Percentiles rank a stretch among this genome's conserved stretches.
Evolutionary conservation across 2,888 invertebrate genomes (phyloP).

Genomic region (Maniola hyperantus): DNA sequence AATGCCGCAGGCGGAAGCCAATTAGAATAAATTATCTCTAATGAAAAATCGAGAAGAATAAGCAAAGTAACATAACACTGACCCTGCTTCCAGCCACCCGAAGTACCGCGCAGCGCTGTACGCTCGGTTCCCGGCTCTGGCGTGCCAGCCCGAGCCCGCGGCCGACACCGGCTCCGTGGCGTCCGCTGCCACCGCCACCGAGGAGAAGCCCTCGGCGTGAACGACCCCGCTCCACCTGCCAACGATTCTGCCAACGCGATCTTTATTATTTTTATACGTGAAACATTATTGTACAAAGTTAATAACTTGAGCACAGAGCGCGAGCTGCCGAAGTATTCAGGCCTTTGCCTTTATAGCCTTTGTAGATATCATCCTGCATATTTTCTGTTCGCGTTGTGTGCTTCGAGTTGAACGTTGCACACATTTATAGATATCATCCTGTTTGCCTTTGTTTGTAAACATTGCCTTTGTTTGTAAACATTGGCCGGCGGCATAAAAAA

Average conservation of each 20-base stretch:
- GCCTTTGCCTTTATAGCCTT: slow-evolving; percentile 37
- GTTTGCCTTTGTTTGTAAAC: slow-evolving; percentile 62
- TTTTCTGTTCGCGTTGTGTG: slow-evolving; percentile 78
- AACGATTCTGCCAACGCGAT: slow-evolving; percentile 70
- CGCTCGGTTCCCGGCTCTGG: slow-evolving; percentile 89
- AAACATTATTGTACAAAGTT: slow-evolving; percentile 73
- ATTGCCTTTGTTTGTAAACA: slow-evolving; percentile 60
- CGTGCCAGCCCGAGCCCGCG: slow-evolving; percentile 84
- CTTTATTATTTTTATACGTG: slow-evolving; percentile 78
- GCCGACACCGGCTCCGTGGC: slow-evolving; percentile 85
- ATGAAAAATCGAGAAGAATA: background rate
- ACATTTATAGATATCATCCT: too few species aligned
- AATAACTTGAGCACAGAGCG: slow-evolving; percentile 72
- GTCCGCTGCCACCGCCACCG: slow-evolving; percentile 86
- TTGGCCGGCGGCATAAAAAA: slow-evolving; percentile 68
- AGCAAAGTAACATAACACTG: background rate
- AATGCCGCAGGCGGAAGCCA: too few species aligned
- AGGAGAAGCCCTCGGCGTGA: slow-evolving; percentile 86
- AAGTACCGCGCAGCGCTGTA: slow-evolving; percentile 90
- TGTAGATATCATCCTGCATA: slow-evolving; percentile 60
- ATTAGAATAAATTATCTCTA: too few species aligned
- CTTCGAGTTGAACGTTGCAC: slow-evolving; percentile 76
- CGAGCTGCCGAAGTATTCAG: slow-evolving; percentile 72
- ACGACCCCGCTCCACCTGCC: slow-evolving; percentile 42
- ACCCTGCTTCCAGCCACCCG: slow-evolving; percentile 84